phyloP scores from a whole-genome alignment of 2,113 vertebrate genomes.

The Mastomys coucha region DNA sequence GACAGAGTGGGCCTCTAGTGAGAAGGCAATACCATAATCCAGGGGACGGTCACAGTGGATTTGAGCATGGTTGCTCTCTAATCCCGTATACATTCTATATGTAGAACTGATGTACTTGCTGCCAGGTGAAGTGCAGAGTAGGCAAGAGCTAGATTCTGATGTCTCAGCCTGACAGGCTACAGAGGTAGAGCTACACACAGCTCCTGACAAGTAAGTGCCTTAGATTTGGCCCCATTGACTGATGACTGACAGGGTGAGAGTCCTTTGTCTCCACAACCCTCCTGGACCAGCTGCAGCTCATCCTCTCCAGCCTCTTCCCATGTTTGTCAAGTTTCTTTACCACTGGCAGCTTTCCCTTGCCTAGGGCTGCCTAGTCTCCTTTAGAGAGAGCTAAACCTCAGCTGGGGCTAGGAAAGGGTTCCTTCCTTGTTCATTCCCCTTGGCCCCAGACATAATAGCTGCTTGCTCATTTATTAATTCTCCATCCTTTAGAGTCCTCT shows the following conservation, averaged over 20 bases:
- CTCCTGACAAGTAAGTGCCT: neutral
- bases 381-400: conserved; percentile 11
- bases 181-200: neutral
- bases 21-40: neutral
- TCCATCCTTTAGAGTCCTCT: neutral
- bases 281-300: neutral
- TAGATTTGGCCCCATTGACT: neutral
- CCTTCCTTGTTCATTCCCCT: neutral
- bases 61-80: neutral
- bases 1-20: neutral
- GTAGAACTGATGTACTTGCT: neutral
- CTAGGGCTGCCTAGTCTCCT: neutral
- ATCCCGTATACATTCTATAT: neutral
- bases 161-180: neutral
- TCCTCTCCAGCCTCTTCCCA: neutral
- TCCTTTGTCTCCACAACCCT: neutral
- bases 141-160: neutral
- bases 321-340: neutral
- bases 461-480: neutral
- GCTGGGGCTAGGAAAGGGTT: neutral
- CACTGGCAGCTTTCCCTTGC: neutral
- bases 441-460: neutral
- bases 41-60: neutral
- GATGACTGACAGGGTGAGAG: neutral
- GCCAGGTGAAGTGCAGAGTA: neutral